Evolutionary conservation across 2,113 vertebrate genomes (phyloP).

Genomic region (Callithrix jacchus): DNA sequence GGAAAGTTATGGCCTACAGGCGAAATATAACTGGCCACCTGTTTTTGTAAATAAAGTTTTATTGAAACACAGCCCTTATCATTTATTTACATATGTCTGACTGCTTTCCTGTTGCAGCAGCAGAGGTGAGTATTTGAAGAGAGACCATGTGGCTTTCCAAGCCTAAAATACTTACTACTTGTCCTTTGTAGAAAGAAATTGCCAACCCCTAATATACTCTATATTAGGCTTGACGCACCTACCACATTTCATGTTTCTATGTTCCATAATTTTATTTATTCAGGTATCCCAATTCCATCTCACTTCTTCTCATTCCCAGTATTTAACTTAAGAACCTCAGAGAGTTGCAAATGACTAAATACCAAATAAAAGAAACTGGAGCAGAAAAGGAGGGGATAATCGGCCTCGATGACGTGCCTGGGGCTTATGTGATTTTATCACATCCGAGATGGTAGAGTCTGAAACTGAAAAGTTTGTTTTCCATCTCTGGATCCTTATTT

Average conservation of each 20-base stretch:
- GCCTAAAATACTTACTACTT: not conserved
- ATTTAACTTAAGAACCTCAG: not conserved
- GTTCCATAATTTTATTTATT: not conserved
- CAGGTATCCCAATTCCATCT: not conserved
- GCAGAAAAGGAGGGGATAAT: not conserved
- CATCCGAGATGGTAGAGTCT: not conserved
- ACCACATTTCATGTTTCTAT: not conserved
- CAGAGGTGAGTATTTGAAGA: not conserved
- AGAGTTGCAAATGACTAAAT: not conserved
- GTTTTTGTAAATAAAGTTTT: slow-evolving; percentile 38
- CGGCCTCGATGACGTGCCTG: too few relatives aligned
- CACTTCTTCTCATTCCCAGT: not conserved
- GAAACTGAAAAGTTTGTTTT: not conserved
- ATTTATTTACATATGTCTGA: not conserved
- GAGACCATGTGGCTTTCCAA: not conserved
- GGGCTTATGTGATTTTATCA: not conserved
- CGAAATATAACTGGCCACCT: not conserved
- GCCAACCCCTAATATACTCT: not conserved
- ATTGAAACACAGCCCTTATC: not conserved
- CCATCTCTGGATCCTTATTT: not conserved
- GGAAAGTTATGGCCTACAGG: not conserved
- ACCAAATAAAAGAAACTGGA: not conserved
- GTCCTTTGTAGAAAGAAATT: not conserved
- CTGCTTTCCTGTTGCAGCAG: not conserved
- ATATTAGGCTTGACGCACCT: not conserved